Base-by-base conservation (phyloP, 64 coral and sea anemone genomes). In the Stichodactyla helianthus region DNA sequence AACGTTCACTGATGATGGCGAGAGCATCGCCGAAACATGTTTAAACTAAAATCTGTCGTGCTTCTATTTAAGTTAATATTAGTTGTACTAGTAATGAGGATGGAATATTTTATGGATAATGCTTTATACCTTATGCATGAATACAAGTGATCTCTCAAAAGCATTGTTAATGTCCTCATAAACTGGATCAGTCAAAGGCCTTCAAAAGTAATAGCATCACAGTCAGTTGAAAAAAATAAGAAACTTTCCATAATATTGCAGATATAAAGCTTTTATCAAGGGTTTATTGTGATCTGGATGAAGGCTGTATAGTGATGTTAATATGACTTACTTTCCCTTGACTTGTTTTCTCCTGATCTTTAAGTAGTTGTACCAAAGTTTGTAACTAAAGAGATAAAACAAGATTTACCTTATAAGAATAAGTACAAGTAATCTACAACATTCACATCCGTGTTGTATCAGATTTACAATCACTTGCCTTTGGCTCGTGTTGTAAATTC, bases 111-210 rank as follows among this genome's bases (percentile, higher is more conserved):
- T 65, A 60, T 13, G 59, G 11, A 60, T 17, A 60, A 6, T 6
- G 19, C 7, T 65, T 55, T 54, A 64, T 88, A 98, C 96, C 88
- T 99, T 99, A 23, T 99, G 97, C 97, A 99, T 99, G 56, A 99
- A 99, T 20, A 99, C 93, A 23, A 99, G 88, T 59, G 97, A 93
- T 82, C 97, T 94, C 86, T 99, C 97, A 99, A 99, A 99, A 57
- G 97, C 93, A 90, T 99, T 99, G 83, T 99, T 99, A 7, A 99
- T 88, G 77, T 99, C 97, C 59, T 99, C 97, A 89, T 95, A 95
- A 11, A 70, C 57, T 67, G 97, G 86, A 71, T 99, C 97, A 86
- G 93, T 95, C 6, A 99, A 87, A 5, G 93, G 90, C 22, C 97
- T 98, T 52, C 18, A 83, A 51, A 50, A 63, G 54, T 64, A 44